Percentiles rank a stretch among this genome's conserved stretches.
Evolutionary conservation across 35 echinoderm and acorn worm species (phyloP).

Genomic region (Heliocidaris tuberculata): DNA sequence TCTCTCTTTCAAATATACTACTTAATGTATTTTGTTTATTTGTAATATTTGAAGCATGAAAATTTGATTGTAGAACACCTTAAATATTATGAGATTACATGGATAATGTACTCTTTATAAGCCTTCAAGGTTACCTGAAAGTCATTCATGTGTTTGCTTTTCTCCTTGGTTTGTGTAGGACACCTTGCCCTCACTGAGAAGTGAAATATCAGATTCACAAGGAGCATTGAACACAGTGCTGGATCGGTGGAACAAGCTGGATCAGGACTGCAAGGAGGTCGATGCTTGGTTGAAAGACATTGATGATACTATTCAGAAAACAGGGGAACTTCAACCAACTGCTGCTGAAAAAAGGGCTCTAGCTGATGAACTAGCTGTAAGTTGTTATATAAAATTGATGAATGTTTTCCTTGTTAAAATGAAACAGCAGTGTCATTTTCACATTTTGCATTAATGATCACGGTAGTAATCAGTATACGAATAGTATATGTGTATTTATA

Average conservation of each 20-base stretch:
- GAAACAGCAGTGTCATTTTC: too few species aligned
- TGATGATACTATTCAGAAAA: conserved; percentile 42
- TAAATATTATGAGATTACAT: too few species aligned
- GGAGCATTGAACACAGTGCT: conserved; percentile 31
- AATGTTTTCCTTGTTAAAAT: too few species aligned
- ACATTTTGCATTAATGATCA: too few species aligned
- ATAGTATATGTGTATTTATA: too few species aligned
- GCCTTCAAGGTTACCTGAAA: background rate
- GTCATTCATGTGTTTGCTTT: background rate
- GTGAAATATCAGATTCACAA: conserved; percentile 14
- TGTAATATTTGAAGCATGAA: too few species aligned
- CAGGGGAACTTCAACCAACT: conserved; percentile 43
- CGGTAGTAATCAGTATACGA: too few species aligned
- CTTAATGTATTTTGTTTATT: too few species aligned
- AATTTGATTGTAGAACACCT: too few species aligned
- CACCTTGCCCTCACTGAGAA: background rate
- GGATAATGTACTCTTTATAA: too few species aligned
- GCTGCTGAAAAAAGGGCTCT: conserved; percentile 50
- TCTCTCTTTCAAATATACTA: too few species aligned
- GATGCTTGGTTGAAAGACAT: conserved; percentile 51
- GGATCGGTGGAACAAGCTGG: conserved; percentile 54
- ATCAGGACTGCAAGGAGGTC: conserved; percentile 50
- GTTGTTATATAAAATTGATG: background rate
- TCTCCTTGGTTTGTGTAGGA: background rate
- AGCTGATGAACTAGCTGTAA: conserved; percentile 29